Conservation (phyloP, 2,888 invertebrate genomes). For the Athetis lepigone region DNA sequence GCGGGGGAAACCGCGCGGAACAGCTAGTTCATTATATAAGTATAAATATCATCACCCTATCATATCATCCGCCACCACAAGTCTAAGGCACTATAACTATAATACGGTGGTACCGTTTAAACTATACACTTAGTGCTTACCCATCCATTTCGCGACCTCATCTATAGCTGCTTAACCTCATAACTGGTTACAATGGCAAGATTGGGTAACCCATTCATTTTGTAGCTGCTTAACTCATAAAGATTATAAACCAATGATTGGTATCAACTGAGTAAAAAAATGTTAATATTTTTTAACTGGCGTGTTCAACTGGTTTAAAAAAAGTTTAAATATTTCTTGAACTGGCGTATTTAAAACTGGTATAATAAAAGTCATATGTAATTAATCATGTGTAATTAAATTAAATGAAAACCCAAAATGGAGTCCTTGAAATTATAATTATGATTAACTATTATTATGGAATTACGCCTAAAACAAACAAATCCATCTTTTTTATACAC, state of each 20-base stretch:
- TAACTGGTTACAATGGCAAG: constrained; percentile 34
- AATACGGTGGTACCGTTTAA: constrained; percentile 49
- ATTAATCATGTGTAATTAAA: too few species aligned
- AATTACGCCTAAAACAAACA: too few species aligned
- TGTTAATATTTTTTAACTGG: not conserved
- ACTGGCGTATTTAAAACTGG: constrained; percentile 12
- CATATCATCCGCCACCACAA: constrained; percentile 2
- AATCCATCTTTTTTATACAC: too few species aligned
- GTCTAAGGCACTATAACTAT: constrained; percentile 58
- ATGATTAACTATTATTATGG: too few species aligned
- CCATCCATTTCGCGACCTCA: constrained; percentile 23
- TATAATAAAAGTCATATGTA: not conserved
- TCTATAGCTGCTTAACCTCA: constrained; percentile 17
- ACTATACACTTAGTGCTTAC: constrained; percentile 45
- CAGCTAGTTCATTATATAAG: too few species aligned
- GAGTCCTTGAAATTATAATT: too few species aligned
- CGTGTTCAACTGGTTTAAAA: not conserved
- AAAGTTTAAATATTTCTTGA: not conserved
- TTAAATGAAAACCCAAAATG: too few species aligned
- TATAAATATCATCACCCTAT: not conserved
- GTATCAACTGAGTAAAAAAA: not conserved
- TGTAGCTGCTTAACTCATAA: not conserved
- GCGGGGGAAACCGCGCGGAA: too few species aligned
- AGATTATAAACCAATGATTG: not conserved
- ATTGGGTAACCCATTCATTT: not conserved